phyloP scores from a whole-genome alignment of 2,888 invertebrate species.

The Polylopha cassiicola region DNA sequence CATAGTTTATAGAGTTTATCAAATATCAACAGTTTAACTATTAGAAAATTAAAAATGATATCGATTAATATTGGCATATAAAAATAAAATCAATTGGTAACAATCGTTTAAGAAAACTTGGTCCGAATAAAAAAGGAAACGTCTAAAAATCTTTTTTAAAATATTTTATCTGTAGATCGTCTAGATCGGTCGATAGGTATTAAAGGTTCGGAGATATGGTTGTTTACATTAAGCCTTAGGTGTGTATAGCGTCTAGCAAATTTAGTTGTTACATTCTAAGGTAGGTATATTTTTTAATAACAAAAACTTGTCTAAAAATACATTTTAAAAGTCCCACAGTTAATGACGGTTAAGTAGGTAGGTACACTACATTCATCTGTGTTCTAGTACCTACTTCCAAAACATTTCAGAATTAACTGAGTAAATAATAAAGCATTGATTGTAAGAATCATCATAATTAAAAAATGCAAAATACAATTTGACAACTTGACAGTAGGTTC shows the following conservation, averaged over 20 bases:
- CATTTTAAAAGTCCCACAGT: constrained; percentile 52
- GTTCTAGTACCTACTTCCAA: too few species aligned
- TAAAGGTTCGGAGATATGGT: constrained; percentile 41
- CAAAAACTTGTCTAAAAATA: constrained; percentile 75
- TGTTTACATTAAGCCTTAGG: constrained; percentile 53
- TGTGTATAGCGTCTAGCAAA: constrained; percentile 46
- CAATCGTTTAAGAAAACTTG: constrained; percentile 46
- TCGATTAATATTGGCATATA: constrained; percentile 28
- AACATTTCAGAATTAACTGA: too few species aligned
- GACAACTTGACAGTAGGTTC: too few species aligned
- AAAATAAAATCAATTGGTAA: constrained; percentile 40
- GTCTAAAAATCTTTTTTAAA: constrained; percentile 19
- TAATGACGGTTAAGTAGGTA: constrained; percentile 11
- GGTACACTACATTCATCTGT: too few species aligned
- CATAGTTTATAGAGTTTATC: constrained; percentile 38
- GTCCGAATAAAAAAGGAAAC: constrained; percentile 47
- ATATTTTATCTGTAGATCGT: constrained; percentile 26
- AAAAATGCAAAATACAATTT: too few species aligned
- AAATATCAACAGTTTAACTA: constrained; percentile 46
- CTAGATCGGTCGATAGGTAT: constrained; percentile 29
- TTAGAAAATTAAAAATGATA: constrained; percentile 31
- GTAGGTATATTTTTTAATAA: constrained; percentile 62
- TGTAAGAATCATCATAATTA: too few species aligned
- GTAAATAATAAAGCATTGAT: too few species aligned
- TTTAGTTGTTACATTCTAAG: constrained; percentile 43